phyloP scores from a whole-genome alignment of 2,797 vertebrate genomes.

The Falco biarmicus region DNA sequence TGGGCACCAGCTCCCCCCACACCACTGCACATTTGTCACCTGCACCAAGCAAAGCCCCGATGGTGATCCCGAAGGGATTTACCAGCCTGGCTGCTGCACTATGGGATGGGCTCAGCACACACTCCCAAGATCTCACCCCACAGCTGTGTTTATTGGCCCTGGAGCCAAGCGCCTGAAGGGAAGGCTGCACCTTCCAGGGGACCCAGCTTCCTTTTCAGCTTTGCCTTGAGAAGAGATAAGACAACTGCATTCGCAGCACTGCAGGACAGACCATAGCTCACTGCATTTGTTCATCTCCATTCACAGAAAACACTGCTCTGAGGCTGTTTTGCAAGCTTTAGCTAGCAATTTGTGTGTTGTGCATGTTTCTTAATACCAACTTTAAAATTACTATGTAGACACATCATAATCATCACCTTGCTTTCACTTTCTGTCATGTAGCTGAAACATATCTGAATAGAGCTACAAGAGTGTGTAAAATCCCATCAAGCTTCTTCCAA shows the following conservation, averaged over 20 bases:
- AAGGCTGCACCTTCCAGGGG: background rate
- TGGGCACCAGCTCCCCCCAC: accelerated
- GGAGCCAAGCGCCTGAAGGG: background rate
- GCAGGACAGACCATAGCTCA: background rate
- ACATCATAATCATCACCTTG: background rate
- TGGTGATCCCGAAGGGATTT: background rate
- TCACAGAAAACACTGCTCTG: background rate
- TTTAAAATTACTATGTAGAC: background rate
- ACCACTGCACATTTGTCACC: background rate
- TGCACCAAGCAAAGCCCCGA: background rate
- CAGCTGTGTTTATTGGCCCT: background rate
- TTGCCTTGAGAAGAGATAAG: background rate
- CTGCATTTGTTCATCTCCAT: background rate
- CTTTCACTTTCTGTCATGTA: background rate
- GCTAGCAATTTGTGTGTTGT: background rate
- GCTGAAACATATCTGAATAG: background rate
- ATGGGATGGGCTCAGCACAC: background rate
- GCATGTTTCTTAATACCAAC: background rate
- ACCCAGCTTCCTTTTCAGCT: background rate
- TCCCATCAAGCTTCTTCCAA: background rate
- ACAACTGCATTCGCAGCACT: background rate
- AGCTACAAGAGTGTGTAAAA: background rate
- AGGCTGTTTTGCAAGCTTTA: background rate
- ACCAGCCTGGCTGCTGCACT: accelerated
- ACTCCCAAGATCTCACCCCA: accelerated